phyloP scores from a whole-genome alignment of 1,140 invertebrate species.

The Leptopilina boulardi region DNA sequence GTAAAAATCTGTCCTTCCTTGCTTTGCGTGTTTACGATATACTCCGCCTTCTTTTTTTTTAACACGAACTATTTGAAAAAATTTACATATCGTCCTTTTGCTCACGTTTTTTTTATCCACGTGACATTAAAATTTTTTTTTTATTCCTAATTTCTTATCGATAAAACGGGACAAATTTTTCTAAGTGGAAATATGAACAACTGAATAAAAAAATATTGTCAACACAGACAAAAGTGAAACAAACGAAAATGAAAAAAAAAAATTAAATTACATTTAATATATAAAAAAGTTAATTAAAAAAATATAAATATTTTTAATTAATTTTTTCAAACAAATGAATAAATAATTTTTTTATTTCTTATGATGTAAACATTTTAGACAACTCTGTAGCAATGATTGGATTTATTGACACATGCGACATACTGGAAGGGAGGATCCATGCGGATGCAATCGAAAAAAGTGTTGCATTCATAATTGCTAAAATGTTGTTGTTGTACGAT shows the following conservation, averaged over 20 bases:
- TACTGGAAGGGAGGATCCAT: constrained; percentile 52
- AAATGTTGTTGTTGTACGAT: not conserved
- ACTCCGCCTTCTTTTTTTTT: not conserved
- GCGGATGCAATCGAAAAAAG: constrained; percentile 64
- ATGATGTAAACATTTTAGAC: too few species aligned
- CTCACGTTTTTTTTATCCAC: not conserved
- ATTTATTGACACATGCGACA: constrained; percentile 63
- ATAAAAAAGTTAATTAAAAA: not conserved
- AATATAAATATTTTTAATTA: too few species aligned
- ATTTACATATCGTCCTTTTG: not conserved
- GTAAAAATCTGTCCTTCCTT: not conserved
- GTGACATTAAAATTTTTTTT: not conserved
- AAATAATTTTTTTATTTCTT: too few species aligned
- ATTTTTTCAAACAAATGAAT: too few species aligned
- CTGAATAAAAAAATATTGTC: not conserved
- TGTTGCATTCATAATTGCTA: constrained; percentile 6
- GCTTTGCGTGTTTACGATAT: constrained; percentile 10
- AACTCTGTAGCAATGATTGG: not conserved
- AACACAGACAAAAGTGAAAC: too few species aligned
- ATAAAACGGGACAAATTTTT: not conserved
- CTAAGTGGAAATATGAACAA: not conserved
- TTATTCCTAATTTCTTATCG: not conserved
- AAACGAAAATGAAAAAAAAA: not conserved
- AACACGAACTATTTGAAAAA: not conserved
- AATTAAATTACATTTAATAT: not conserved